Evolutionary conservation across 2,797 vertebrate genomes (phyloP).

Genomic region (Streptopelia turtur): DNA sequence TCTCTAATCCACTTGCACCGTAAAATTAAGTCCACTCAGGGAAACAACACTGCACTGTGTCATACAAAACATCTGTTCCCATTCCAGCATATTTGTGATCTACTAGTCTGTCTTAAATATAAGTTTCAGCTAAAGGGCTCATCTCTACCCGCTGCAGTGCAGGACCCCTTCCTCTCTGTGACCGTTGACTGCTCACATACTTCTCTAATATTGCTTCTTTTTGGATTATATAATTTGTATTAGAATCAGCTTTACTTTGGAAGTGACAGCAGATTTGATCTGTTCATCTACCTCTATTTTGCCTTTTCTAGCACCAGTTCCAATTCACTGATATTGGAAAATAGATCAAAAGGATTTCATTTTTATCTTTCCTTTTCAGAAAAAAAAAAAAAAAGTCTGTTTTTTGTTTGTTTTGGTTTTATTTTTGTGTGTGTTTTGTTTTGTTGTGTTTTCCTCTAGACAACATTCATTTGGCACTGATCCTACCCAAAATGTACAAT

Average conservation of each 20-base stretch:
- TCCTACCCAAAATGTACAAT: background rate
- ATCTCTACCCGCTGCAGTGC: background rate
- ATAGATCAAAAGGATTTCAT: background rate
- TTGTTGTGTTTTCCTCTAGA: background rate
- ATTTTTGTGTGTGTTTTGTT: too few species aligned
- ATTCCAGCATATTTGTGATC: background rate
- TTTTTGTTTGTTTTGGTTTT: too few species aligned
- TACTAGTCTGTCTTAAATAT: background rate
- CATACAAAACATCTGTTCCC: background rate
- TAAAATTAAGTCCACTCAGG: background rate
- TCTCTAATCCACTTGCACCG: background rate
- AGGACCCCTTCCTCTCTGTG: background rate
- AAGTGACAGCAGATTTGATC: background rate
- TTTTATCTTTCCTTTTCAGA: background rate
- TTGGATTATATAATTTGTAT: background rate
- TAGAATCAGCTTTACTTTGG: background rate
- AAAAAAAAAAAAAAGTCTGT: background rate
- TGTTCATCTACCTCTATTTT: background rate
- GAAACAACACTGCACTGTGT: background rate
- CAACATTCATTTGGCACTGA: background rate
- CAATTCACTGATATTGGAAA: background rate
- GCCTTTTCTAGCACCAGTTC: background rate
- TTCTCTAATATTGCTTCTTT: background rate
- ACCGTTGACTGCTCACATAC: too few species aligned
- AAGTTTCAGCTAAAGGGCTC: background rate